Evolutionary conservation across 2,113 vertebrate genomes (phyloP).

Genomic region (Corynorhinus townsendii): DNA sequence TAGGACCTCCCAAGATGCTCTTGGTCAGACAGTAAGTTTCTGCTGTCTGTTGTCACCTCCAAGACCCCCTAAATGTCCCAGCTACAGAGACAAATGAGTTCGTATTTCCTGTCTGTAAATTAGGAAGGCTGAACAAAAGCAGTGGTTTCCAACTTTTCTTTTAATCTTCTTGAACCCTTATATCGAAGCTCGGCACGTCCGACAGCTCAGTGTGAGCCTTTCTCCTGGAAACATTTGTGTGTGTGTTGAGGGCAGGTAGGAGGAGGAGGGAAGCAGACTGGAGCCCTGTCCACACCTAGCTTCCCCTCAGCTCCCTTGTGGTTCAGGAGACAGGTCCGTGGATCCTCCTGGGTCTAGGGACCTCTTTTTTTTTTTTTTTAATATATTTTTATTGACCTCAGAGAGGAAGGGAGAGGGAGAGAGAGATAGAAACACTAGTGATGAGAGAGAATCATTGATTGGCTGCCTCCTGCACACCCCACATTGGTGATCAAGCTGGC

Average conservation of each 20-base stretch:
- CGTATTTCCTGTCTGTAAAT: background rate
- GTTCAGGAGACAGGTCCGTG: background rate
- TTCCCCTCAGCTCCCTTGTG: background rate
- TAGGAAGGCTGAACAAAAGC: background rate
- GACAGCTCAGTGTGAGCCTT: background rate
- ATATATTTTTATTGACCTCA: too few relatives aligned
- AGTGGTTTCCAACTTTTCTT: background rate
- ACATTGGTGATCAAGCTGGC: too few relatives aligned
- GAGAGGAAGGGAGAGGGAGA: too few relatives aligned
- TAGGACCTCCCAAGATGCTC: background rate
- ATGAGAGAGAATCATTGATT: too few relatives aligned
- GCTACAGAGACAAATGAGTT: background rate
- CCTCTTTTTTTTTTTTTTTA: too few relatives aligned
- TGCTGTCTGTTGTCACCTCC: background rate
- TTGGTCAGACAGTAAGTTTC: background rate
- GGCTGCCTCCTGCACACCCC: too few relatives aligned
- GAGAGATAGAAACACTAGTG: too few relatives aligned
- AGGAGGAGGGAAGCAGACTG: background rate
- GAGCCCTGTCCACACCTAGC: background rate
- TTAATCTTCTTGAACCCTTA: background rate
- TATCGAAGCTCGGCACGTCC: background rate
- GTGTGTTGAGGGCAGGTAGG: fast-evolving
- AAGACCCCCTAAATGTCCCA: background rate
- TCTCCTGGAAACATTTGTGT: background rate
- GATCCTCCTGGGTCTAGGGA: background rate